A percentile compares a stretch with the other conserved stretches of the same genome.
These are phyloP conservation scores for Acanthosoma haemorrhoidale DNA, from an alignment of 2,888 invertebrate genomes.

Conservation along the genomic window DNA sequence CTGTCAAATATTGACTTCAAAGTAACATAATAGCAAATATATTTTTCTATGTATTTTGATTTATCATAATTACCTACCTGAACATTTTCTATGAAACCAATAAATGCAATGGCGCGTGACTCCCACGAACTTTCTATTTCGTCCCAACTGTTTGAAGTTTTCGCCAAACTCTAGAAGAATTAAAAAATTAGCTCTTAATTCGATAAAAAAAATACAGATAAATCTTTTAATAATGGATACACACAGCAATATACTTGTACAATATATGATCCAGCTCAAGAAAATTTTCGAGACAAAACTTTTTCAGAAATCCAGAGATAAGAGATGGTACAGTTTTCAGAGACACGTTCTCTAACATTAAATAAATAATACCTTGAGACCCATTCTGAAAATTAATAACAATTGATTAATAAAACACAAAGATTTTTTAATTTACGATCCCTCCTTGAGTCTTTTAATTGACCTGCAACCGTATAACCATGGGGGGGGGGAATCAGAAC, in stretches of 20 bases:
- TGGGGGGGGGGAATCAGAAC: no score
- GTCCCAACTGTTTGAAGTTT: conserved; percentile 35
- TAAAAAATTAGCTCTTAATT: background rate
- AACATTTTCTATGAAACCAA: conserved; percentile 41
- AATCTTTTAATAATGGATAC: background rate
- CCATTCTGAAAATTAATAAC: conserved; percentile 16
- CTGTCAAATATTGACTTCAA: background rate
- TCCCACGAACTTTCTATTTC: conserved; percentile 22
- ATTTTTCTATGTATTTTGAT: background rate
- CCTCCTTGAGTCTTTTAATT: no score
- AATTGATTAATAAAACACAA: background rate
- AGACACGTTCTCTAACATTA: conserved; percentile 17
- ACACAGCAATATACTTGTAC: conserved; percentile 1
- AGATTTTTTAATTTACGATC: no score
- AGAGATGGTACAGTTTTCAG: conserved; percentile 3
- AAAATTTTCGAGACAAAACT: conserved; percentile 10
- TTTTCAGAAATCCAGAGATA: conserved; percentile 1
- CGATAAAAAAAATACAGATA: background rate
- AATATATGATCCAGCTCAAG: conserved; percentile 4
- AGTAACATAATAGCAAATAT: background rate
- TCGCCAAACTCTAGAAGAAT: conserved; percentile 3
- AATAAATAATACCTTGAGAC: background rate
- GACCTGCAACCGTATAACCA: no score
- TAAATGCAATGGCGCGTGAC: conserved; percentile 29
- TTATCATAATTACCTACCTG: conserved; percentile 41